These are phyloP conservation scores for Pandemis corylana DNA, from an alignment of 2,888 invertebrate species.

Conservation along the genomic window DNA sequence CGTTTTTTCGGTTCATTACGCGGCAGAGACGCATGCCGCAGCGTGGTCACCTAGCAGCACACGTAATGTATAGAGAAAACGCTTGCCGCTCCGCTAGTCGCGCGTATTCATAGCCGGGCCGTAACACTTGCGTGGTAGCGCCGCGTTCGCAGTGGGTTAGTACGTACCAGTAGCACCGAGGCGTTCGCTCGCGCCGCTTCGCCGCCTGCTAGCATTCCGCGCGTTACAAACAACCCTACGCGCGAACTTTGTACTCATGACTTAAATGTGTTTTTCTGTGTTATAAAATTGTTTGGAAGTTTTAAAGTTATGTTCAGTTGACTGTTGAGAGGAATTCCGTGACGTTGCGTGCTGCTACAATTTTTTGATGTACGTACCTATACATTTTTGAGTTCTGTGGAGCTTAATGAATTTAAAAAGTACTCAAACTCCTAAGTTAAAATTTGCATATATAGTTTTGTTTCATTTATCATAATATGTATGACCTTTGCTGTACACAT, in stretches of 20 bases:
- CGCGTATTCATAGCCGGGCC: no score
- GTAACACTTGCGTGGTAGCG: conserved; percentile 38
- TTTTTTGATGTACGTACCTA: background rate
- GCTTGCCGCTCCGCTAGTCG: no score
- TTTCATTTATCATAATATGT: no score
- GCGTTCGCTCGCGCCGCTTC: conserved; percentile 47
- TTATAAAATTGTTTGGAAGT: background rate
- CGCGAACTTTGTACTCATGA: conserved; percentile 9
- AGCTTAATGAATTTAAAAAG: background rate
- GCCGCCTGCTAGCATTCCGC: conserved; percentile 44
- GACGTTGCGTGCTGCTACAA: background rate
- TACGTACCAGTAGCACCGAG: conserved; percentile 50
- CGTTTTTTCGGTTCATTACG: no score
- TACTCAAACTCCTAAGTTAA: background rate
- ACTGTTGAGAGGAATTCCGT: background rate
- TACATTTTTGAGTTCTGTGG: background rate
- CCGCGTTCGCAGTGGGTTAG: conserved; percentile 41
- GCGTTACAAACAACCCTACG: conserved; percentile 22
- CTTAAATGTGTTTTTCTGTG: background rate
- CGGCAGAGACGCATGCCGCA: no score
- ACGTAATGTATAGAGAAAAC: no score
- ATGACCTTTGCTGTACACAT: no score
- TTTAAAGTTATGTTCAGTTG: background rate
- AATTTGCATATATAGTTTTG: background rate
- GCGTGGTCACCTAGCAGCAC: no score